These are phyloP conservation scores for Psilopsiagon aurifrons DNA, from an alignment of 2,113 vertebrate genomes.

Conservation along the genomic window DNA sequence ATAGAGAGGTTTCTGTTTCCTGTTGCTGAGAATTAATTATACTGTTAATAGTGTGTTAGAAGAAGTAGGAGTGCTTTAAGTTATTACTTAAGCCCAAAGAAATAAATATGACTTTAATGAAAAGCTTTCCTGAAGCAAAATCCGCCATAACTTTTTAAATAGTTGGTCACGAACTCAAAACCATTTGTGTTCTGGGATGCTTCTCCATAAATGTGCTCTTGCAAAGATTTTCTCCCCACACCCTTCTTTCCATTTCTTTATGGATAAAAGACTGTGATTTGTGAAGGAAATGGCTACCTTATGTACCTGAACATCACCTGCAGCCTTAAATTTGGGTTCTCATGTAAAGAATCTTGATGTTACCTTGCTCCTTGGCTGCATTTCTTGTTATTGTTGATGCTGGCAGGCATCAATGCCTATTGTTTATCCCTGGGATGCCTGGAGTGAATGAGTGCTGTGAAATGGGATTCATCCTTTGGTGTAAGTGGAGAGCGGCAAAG, in stretches of 20 bases:
- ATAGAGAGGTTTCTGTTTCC: slow-evolving; percentile 54
- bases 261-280: background rate
- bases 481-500: background rate
- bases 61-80: background rate
- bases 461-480: background rate
- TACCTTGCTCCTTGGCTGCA: background rate
- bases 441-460: background rate
- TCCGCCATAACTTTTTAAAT: background rate
- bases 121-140: slow-evolving; percentile 23
- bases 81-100: slow-evolving; percentile 41
- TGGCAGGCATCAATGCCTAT: background rate
- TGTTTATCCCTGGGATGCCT: background rate
- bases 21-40: slow-evolving; percentile 56
- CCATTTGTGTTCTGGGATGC: background rate
- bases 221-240: background rate
- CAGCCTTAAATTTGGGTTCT: background rate
- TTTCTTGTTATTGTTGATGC: background rate
- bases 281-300: background rate
- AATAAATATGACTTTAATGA: slow-evolving; percentile 14
- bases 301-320: background rate
- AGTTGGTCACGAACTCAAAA: background rate
- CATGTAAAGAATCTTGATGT: background rate
- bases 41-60: slow-evolving; percentile 56
- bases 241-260: background rate
- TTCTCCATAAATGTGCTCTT: background rate